A percentile compares a stretch with the other conserved stretches of the same genome.
Evolutionary conservation across 2,888 invertebrate genomes (phyloP).

Genomic region (Drosophila neonasuta): DNA sequence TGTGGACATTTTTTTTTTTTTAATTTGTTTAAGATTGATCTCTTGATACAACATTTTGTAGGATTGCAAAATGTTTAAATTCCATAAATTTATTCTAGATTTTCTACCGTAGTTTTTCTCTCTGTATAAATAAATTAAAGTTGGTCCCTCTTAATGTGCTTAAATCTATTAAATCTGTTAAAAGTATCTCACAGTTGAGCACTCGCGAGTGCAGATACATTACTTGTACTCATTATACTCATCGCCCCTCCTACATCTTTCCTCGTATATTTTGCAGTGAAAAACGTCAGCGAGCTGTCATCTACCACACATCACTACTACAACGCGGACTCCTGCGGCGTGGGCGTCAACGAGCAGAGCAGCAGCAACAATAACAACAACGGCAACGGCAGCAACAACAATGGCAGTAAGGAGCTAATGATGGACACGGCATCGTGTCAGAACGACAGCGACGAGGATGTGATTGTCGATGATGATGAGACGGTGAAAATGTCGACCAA

Average conservation of each 20-base stretch:
- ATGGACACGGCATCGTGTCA: conserved; percentile 77
- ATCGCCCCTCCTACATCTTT: background rate
- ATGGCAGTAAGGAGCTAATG: conserved; percentile 75
- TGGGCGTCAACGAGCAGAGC: conserved; percentile 58
- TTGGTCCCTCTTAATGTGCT: background rate
- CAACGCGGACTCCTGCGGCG: conserved; percentile 81
- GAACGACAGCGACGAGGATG: conserved; percentile 82
- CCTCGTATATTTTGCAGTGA: conserved; percentile 63
- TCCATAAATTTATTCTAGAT: too few species aligned
- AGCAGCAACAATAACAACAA: conserved; percentile 31
- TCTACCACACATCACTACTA: conserved; percentile 82
- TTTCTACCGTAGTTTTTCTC: too few species aligned
- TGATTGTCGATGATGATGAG: conserved; percentile 82
- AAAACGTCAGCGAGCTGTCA: conserved; percentile 81
- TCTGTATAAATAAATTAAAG: too few species aligned
- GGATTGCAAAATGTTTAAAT: too few species aligned
- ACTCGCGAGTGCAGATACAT: background rate
- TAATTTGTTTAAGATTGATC: too few species aligned
- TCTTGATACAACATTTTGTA: too few species aligned
- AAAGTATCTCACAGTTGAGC: background rate
- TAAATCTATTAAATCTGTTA: background rate
- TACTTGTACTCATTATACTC: conserved; percentile 7
- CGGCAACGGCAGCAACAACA: conserved; percentile 51
- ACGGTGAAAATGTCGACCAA: conserved; percentile 75
- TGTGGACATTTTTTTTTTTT: too few species aligned